Evolutionary conservation across 1,140 invertebrate species (phyloP), one percentile per base, ranked within the genome.

Genomic region (Steinernema khuongi): DNA sequence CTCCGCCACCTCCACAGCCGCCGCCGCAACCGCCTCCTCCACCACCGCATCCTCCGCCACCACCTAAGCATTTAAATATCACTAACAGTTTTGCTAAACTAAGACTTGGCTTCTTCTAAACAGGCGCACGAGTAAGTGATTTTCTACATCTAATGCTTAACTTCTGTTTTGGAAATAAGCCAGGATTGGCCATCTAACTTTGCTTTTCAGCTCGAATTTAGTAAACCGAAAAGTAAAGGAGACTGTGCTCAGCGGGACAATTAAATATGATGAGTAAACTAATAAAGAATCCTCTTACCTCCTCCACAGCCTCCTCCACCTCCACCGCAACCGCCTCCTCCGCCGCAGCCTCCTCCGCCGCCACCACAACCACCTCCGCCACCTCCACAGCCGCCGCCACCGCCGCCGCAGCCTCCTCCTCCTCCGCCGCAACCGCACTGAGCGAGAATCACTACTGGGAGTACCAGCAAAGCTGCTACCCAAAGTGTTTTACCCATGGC

Each of bases 401-500:
- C 50, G 19, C 50, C 50, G 22, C 50, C 50, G 11, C 50, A 14
- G 7, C 50, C 11, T 11, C 50, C 50, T 11, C 50, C 50, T 14
- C 50, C 50, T 60, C 50, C 50, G 11, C 50, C 50, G 50, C 50
- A 60, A 22, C 50, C 50, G 22, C 50, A 60, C 50, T 60, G 50
- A 60, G 50, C 14, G 50, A 60, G 50, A 14, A 60, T 22, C 50
- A 60, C 50, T 60, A 60, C 50, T 14, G 50, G 50, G 26, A 60
- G 50, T 60, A 60, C 22, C 50, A 60, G 50, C 50, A 60, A 60
- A 60, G 50, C 50, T 60, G 26, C 14, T 22, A 60, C 50, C 50
- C 50, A 60, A 60, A 60, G 50, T 60, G 50, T 60, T 60, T 60
- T 60, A 60, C 50, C 50, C 50, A 60, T 60, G 50, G 50, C 50